Conservation (phyloP, 2,888 invertebrate species). For the Ophion ellenae region DNA sequence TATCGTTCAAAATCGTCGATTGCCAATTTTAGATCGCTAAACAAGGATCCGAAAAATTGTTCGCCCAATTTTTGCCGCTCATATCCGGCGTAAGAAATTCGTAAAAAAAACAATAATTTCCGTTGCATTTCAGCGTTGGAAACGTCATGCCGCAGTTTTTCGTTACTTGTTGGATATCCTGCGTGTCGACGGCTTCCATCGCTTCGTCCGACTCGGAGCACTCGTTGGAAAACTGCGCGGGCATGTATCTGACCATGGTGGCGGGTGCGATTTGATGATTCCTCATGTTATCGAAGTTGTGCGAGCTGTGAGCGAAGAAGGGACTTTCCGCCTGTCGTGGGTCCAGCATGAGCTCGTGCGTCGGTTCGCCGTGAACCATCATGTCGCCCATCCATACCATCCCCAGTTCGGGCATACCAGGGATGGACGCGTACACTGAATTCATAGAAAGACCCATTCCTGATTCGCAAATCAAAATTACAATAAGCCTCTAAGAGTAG, state of each 20-base stretch:
- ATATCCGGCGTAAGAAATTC: too few species aligned
- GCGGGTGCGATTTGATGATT: slow-evolving; percentile 81
- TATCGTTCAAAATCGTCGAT: too few species aligned
- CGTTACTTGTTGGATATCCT: slow-evolving; percentile 80
- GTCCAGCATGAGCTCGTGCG: slow-evolving; percentile 82
- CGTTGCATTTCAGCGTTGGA: too few species aligned
- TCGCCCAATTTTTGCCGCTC: too few species aligned
- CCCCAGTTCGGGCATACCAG: slow-evolving; percentile 86
- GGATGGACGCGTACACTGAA: slow-evolving; percentile 84
- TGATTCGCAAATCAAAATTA: slow-evolving; percentile 70
- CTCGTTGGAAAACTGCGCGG: slow-evolving; percentile 80
- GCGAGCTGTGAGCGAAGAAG: slow-evolving; percentile 79
- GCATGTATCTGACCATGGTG: slow-evolving; percentile 81
- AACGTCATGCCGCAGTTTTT: background rate
- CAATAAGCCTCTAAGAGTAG: slow-evolving; percentile 57
- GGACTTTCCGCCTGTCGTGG: slow-evolving; percentile 81
- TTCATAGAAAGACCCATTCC: slow-evolving; percentile 79
- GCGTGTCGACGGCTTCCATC: slow-evolving; percentile 80
- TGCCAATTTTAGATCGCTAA: too few species aligned
- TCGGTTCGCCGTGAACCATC: slow-evolving; percentile 82
- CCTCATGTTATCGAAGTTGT: slow-evolving; percentile 81
- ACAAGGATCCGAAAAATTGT: too few species aligned
- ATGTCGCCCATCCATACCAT: slow-evolving; percentile 89
- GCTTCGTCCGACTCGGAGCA: slow-evolving; percentile 82
- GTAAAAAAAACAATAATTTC: too few species aligned